Conservation (phyloP, 2,888 invertebrate species). For the Netelia fuscicornis region DNA sequence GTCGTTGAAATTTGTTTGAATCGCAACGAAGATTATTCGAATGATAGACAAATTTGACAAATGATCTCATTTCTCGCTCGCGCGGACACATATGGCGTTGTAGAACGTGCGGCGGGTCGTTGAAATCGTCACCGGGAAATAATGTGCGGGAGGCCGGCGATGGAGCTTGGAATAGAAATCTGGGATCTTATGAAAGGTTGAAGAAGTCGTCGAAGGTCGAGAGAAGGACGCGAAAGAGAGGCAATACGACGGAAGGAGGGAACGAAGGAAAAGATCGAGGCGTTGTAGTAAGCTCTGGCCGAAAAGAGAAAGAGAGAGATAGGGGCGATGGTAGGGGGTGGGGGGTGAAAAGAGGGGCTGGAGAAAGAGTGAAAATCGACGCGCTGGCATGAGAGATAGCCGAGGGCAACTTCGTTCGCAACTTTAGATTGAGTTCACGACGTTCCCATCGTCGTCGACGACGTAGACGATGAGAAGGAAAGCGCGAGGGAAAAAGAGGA, state of each 20-base stretch:
- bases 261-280: conserved; percentile 28
- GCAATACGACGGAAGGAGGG: not conserved
- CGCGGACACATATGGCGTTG: not conserved
- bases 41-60: not conserved
- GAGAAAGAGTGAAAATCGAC: conserved; percentile 71
- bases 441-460: conserved; percentile 55
- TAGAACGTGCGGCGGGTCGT: not conserved
- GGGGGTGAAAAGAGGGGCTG: not conserved
- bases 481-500: too few relatives aligned
- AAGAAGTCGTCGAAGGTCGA: conserved; percentile 20
- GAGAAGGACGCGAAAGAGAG: not conserved
- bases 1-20: too few relatives aligned
- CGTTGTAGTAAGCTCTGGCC: conserved; percentile 45
- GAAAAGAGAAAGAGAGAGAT: conserved; percentile 40
- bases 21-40: too few relatives aligned
- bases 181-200: conserved; percentile 48
- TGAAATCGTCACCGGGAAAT: conserved; percentile 1
- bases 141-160: conserved; percentile 13
- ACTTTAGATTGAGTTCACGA: conserved; percentile 81
- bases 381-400: conserved; percentile 76
- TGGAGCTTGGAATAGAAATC: conserved; percentile 65
- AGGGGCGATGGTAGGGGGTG: not conserved
- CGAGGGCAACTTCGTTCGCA: conserved; percentile 76
- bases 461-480: conserved; percentile 14
- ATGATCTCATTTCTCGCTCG: not conserved